Base-by-base conservation (phyloP, 2,113 vertebrate genomes). In the Thunnus thynnus region DNA sequence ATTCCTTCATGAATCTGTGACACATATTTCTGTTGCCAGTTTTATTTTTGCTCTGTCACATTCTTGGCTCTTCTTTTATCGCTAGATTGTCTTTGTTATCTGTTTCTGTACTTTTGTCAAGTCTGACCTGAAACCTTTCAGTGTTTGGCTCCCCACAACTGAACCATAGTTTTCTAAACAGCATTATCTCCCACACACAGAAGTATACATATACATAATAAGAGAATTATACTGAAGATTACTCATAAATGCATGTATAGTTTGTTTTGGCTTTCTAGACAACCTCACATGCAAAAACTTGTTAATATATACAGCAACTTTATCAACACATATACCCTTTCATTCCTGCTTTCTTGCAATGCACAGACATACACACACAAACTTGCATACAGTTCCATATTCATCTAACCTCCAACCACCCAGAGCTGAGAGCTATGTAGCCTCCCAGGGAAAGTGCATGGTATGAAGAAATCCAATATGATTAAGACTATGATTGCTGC, bases 401-500 rank as follows among this genome's bases (percentile, higher is more conserved):
- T 68, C 25, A 71, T 27, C 52, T 22, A 32, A 11, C 36, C 48
- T 76, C 48, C 52, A 69, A 57, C 78, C 78, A 74, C 76, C 58
- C 76, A 41, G 64, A 41, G 69, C 69, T 81, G 55, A 65, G 51
- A 63, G 68, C 18, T 20, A 20, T 68, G 36, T 16, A 70, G 44
- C 74, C 84, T 85, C 72, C 71, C 58, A 72, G 70, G 25, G 78
- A 94, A 92, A 92, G 68, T 92, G 89, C 91, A 87, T 80, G 81
- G 72, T 83, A 75, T 80, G 78, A 85, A 82, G 89, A 92, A 93
- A 93, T 91, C 83, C 90, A 92, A 89, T 85, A 87, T 88, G 83
- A 89, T 92, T 86, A 90, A 88, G 83, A 83, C 88, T 80, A 82
- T 88, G 80, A 88, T 91, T 82, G 83, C 80, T 81, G 80, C 76